Evolutionary conservation across 2,888 invertebrate species (phyloP).

Genomic region (Piscicola geometra): DNA sequence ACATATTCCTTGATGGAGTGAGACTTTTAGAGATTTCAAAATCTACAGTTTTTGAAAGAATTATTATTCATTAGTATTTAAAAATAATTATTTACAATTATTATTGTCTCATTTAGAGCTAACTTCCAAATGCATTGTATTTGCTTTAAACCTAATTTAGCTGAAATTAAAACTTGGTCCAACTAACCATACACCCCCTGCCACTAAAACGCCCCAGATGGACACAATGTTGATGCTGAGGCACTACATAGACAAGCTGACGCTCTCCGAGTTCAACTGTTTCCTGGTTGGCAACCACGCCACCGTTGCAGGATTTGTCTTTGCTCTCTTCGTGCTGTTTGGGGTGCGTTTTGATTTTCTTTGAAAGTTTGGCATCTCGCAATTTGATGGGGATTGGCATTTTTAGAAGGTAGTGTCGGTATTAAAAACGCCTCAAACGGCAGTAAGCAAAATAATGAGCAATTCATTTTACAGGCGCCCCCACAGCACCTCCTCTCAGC

Average conservation of each 20-base stretch:
- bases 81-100: not conserved
- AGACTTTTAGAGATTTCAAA: too few species aligned
- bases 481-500: constrained; percentile 44
- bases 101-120: not conserved
- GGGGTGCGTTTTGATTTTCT: constrained; percentile 40
- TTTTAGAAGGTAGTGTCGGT: too few species aligned
- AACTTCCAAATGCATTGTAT: too few species aligned
- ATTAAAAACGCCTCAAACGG: too few species aligned
- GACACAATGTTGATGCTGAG: constrained; percentile 45
- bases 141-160: too few species aligned
- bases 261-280: constrained; percentile 44
- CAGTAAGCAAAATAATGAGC: too few species aligned
- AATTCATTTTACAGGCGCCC: constrained; percentile 42
- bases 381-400: too few species aligned
- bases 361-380: too few species aligned
- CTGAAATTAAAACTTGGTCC: too few species aligned
- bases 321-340: constrained; percentile 44
- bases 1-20: constrained; percentile 91
- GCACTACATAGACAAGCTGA: constrained; percentile 42
- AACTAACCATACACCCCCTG: too few species aligned
- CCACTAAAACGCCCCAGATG: constrained; percentile 43
- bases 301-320: constrained; percentile 45
- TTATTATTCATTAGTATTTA: not conserved
- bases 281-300: constrained; percentile 44
- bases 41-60: not conserved